Percentiles rank a stretch among this genome's conserved stretches.
Evolutionary conservation across 2,113 vertebrate species (phyloP).

Genomic region (Zosterops borbonicus): DNA sequence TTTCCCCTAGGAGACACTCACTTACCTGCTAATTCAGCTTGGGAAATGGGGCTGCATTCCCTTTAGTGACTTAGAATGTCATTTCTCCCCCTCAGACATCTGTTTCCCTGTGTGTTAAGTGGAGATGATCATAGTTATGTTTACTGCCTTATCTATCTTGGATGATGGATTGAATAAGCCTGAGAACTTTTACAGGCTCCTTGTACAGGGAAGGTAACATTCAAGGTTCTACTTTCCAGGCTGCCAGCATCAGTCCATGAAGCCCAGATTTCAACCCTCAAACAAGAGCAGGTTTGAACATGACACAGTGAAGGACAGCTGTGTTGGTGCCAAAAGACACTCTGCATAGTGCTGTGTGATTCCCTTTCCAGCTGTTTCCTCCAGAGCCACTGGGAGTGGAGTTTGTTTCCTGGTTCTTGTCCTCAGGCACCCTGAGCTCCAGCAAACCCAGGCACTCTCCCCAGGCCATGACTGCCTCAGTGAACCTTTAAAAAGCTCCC

Average conservation of each 20-base stretch:
- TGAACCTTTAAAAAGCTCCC: background rate
- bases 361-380: conserved; percentile 6
- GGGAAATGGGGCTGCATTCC: background rate
- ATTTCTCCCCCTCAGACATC: background rate
- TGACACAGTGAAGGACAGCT: fast-evolving
- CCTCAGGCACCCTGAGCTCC: background rate
- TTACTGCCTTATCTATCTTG: background rate
- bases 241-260: fast-evolving
- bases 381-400: background rate
- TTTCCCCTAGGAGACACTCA: background rate
- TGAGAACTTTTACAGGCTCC: background rate
- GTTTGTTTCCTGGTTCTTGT: background rate
- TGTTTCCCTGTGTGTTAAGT: background rate
- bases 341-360: background rate
- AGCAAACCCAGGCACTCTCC: background rate
- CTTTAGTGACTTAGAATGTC: background rate
- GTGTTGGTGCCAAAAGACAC: background rate
- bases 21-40: background rate
- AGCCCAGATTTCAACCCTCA: background rate
- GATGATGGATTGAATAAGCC: background rate
- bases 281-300: background rate
- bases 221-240: background rate
- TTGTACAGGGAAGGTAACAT: background rate
- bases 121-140: background rate
- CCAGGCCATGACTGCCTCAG: background rate